phyloP scores from a whole-genome alignment of 1,140 invertebrate species.

The Leptinotarsa undecemlineata region DNA sequence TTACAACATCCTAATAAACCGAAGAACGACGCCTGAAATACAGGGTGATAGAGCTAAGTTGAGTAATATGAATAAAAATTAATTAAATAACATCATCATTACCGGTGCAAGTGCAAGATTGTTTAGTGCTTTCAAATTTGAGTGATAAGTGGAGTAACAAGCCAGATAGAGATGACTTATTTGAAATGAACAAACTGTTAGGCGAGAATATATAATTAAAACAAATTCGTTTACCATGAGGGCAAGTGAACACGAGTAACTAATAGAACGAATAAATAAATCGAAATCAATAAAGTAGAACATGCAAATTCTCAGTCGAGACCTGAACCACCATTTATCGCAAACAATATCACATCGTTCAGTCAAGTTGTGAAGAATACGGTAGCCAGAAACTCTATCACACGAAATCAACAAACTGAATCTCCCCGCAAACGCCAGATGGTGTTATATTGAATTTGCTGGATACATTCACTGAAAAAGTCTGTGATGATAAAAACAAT shows the following conservation, averaged over 20 bases:
- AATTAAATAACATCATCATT: neutral
- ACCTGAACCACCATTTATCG: neutral
- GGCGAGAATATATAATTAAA: neutral
- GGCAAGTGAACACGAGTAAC: conserved; percentile 3
- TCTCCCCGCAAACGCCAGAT: conserved; percentile 7
- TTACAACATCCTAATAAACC: neutral
- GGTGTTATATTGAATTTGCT: neutral
- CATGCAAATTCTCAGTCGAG: conserved; percentile 6
- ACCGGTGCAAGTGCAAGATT: conserved; percentile 17
- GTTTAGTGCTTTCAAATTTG: neutral
- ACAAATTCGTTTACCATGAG: neutral
- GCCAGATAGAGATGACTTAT: conserved; percentile 3
- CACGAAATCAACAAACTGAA: neutral
- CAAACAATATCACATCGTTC: neutral
- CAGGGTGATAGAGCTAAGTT: neutral
- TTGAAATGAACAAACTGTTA: conserved; percentile 8
- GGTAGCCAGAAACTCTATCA: neutral
- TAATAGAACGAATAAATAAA: conserved; percentile 1
- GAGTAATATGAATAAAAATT: conserved; percentile 7
- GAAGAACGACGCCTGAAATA: neutral
- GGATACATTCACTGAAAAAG: conserved; percentile 2
- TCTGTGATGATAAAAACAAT: conserved; percentile 10
- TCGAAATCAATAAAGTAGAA: conserved; percentile 7
- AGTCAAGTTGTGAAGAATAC: neutral
- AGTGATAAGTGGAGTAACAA: conserved; percentile 1